A percentile compares a stretch with the other conserved stretches of the same genome.
These are phyloP conservation scores for Spinibarbus caldwelli DNA, from an alignment of 2,797 vertebrate species.

Conservation along the genomic window DNA sequence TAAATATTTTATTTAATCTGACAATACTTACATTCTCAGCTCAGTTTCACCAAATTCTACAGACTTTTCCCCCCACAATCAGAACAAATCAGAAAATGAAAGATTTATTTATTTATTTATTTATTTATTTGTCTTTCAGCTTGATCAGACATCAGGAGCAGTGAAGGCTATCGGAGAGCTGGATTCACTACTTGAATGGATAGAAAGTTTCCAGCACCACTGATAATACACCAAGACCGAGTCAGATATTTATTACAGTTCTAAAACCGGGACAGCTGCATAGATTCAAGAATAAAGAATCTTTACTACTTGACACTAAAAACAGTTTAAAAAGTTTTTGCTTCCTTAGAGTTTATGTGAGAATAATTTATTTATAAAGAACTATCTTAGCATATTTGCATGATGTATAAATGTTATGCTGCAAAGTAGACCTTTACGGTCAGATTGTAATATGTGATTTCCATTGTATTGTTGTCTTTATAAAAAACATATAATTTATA, in stretches of 20 bases:
- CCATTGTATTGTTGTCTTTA: constrained; percentile 1
- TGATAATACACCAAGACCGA: neutral
- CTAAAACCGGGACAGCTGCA: neutral
- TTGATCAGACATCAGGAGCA: constrained; percentile 65
- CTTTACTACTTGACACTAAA: constrained; percentile 18
- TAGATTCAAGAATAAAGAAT: constrained; percentile 4
- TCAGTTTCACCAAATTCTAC: neutral
- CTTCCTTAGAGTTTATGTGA: constrained; percentile 15
- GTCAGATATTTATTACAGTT: constrained; percentile 5
- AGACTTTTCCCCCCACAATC: neutral
- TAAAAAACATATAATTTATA: neutral
- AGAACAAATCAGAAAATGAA: neutral
- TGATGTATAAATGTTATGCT: constrained; percentile 40
- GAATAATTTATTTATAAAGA: constrained; percentile 57
- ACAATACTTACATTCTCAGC: neutral
- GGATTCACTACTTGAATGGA: constrained; percentile 76
- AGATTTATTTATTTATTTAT: too few species aligned
- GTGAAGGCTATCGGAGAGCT: constrained; percentile 79
- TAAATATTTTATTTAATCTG: neutral
- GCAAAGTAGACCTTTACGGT: constrained; percentile 55
- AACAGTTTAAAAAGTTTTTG: neutral
- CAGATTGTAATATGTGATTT: constrained; percentile 17
- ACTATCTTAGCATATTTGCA: constrained; percentile 51
- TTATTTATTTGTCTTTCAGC: constrained; percentile 57
- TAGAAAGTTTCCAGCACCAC: constrained; percentile 64